Base-by-base conservation (phyloP, 1,140 invertebrate genomes). In the Rhagoletis zephyria region DNA sequence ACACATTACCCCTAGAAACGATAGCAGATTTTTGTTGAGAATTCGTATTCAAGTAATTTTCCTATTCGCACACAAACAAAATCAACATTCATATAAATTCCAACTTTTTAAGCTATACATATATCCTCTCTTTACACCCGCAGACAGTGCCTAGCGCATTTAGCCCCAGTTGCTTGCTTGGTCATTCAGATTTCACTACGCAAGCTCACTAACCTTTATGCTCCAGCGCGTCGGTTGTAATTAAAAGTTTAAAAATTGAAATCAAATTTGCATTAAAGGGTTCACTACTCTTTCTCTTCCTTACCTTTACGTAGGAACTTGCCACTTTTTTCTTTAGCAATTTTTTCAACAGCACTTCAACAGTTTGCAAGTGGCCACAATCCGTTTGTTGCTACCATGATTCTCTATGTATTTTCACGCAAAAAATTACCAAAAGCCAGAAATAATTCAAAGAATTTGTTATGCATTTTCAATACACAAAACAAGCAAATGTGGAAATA, bases 231-330 rank as follows among this genome's bases (percentile, higher is more conserved):
- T 81, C 48, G 6, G 48, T 6, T 59, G 74, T 42, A 81, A 81
- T 81, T 81, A 81, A 81, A 81, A 81, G 48, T 81, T 81, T 9
- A 30, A 81, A 59, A 81, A 81, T 81, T 81, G 51, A 59, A 56
- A 56, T 81, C 30, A 81, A 81, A 81, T 81, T 81, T 81, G 74
- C 74, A 56, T 81, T 56, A 59, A 81, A 81, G 67, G 30, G 74
- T 12, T 81, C 30, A 48, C 45, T 19, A 19, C 74, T 56, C 30
- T 19, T 16, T 81, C 42, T 4, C 12, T 48, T 19, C 51, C 19
- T 16, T 56, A 51, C n/a, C 3, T 12, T 19, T 45, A 51, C n/a
- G 7, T 48, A 48, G 12, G 12, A 14, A 14, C 61, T 63, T n/a
- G 12, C 14, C 4, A 42, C 6, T 56, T 81, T 10, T n/a, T 81